A percentile compares a stretch with the other conserved stretches of the same genome.
phyloP scores from a whole-genome alignment of 2,797 vertebrate species.

The Danio aesculapii region DNA sequence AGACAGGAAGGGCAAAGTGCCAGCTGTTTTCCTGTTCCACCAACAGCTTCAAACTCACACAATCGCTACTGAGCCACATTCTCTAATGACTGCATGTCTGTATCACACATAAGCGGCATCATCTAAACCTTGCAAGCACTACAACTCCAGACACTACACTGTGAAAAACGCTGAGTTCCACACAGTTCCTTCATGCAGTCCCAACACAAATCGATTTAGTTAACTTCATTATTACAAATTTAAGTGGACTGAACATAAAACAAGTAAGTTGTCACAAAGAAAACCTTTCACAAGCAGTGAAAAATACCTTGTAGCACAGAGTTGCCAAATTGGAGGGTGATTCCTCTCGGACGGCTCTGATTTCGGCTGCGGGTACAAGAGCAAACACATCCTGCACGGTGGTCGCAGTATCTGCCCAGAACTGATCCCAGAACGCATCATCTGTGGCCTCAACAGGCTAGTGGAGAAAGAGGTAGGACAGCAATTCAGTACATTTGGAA shows the following conservation, averaged over 20 bases:
- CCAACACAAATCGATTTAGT: too few relatives aligned
- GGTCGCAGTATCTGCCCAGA: constrained; percentile 95
- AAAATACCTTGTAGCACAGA: constrained; percentile 93
- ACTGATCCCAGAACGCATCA: constrained; percentile 98
- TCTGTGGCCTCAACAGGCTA: constrained; percentile 97
- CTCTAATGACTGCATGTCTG: not conserved
- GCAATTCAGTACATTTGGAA: not conserved
- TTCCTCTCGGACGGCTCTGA: constrained; percentile 96
- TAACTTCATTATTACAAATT: too few relatives aligned
- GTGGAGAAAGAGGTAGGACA: constrained; percentile 5
- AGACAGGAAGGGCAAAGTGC: constrained; percentile 74
- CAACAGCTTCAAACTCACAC: constrained; percentile 57
- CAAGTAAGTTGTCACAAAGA: too few relatives aligned
- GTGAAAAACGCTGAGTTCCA: too few relatives aligned
- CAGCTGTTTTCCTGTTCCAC: constrained; percentile 67
- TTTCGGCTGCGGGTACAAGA: constrained; percentile 96
- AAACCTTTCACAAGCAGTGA: too few relatives aligned
- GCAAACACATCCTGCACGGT: constrained; percentile 98
- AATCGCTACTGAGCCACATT: constrained; percentile 25
- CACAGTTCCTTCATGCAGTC: too few relatives aligned
- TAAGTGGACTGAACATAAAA: too few relatives aligned
- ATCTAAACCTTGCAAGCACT: too few relatives aligned
- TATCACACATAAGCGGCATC: too few relatives aligned
- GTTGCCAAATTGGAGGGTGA: constrained; percentile 98
- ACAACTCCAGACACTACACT: not conserved